Evolutionary conservation across 2,888 invertebrate genomes (phyloP).

Genomic region (Lithosia quadra): DNA sequence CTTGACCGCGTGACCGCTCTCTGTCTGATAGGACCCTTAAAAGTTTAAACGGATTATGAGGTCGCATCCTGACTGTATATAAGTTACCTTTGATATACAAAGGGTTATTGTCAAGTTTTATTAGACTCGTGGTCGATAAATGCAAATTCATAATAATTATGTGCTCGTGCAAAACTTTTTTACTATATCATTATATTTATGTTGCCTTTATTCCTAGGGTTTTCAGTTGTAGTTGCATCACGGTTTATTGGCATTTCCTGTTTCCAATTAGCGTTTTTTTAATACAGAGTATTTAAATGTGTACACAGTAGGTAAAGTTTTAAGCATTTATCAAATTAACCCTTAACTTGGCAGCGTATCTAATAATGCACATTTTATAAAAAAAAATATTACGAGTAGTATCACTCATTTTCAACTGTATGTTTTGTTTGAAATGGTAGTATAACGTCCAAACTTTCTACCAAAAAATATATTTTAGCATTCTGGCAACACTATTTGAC

Average conservation of each 20-base stretch:
- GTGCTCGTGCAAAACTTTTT: background rate
- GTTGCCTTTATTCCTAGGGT: background rate
- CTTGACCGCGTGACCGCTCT: too few relatives aligned
- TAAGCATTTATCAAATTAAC: too few relatives aligned
- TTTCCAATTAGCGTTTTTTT: background rate
- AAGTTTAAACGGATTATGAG: constrained; percentile 55
- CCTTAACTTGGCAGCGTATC: too few relatives aligned
- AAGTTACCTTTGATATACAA: constrained; percentile 24
- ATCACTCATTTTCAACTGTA: too few relatives aligned
- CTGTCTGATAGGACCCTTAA: too few relatives aligned
- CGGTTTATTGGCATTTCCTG: background rate
- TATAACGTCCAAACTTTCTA: too few relatives aligned
- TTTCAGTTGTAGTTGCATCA: background rate
- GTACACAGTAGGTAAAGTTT: too few relatives aligned
- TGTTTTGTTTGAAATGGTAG: too few relatives aligned
- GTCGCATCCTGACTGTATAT: constrained; percentile 50
- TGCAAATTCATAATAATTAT: constrained; percentile 4
- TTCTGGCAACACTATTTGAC: too few relatives aligned
- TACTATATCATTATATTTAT: background rate
- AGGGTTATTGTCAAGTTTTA: constrained; percentile 29
- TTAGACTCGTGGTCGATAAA: constrained; percentile 21
- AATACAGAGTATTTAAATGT: background rate
- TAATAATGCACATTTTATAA: too few relatives aligned
- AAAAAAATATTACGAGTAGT: too few relatives aligned
- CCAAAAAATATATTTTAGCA: too few relatives aligned